phyloP scores from a whole-genome alignment of 2,113 vertebrate genomes.

The Piprites chloris region DNA sequence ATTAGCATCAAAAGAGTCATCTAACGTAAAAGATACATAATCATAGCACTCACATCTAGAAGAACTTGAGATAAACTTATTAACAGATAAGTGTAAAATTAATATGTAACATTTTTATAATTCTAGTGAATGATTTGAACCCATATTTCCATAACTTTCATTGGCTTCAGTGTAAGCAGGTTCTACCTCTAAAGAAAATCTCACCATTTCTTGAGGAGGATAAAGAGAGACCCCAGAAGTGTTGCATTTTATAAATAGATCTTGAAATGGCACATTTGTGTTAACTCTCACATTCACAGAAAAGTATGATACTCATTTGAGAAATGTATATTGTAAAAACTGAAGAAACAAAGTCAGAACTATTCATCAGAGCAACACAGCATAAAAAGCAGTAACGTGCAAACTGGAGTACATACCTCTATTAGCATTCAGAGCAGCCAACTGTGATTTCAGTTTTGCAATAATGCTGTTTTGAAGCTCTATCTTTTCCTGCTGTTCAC shows the following conservation, averaged over 20 bases:
- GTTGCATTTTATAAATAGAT: constrained; percentile 58
- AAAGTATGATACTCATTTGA: constrained; percentile 26
- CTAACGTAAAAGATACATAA: background rate
- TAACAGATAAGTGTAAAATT: background rate
- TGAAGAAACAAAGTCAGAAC: constrained; percentile 44
- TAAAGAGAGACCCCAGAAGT: constrained; percentile 39
- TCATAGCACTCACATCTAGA: background rate
- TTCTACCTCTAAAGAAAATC: constrained; percentile 36
- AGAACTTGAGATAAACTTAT: background rate
- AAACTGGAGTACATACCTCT: constrained; percentile 71
- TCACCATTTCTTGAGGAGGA: constrained; percentile 18
- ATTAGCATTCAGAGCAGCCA: constrained; percentile 69
- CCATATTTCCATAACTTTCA: background rate
- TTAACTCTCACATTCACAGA: constrained; percentile 48
- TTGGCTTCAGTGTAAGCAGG: background rate
- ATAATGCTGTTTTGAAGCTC: constrained; percentile 84
- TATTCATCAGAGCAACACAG: constrained; percentile 32
- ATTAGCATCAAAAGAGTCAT: background rate
- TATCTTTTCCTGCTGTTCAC: constrained; percentile 88
- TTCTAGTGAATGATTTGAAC: background rate
- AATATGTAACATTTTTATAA: background rate
- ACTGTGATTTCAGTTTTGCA: constrained; percentile 78
- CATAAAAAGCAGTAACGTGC: constrained; percentile 23
- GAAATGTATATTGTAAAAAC: constrained; percentile 46
- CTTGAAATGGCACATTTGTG: constrained; percentile 42